Conservation (phyloP, 1,140 invertebrate species). For the Lordiphosa mommai region DNA sequence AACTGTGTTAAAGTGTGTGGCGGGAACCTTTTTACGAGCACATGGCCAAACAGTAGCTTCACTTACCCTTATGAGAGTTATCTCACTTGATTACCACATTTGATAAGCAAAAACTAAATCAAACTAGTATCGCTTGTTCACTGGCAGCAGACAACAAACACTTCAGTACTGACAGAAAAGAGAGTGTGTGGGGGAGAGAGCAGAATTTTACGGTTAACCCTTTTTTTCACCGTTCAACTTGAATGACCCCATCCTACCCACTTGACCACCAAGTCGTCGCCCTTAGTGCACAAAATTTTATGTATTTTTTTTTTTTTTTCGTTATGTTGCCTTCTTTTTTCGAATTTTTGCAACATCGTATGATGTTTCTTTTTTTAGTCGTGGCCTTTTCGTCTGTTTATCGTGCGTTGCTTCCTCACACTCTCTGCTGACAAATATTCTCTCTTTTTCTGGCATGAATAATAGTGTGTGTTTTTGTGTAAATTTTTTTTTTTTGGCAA, state of each 20-base stretch:
- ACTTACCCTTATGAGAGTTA: conserved; percentile 9
- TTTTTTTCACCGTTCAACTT: conserved; percentile 2
- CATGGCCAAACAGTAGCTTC: conserved; percentile 12
- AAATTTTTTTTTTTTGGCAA: conserved; percentile 26
- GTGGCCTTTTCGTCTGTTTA: conserved; percentile 47
- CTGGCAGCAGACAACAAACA: not conserved
- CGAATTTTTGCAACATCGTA: conserved; percentile 63
- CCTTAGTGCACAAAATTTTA: conserved; percentile 39
- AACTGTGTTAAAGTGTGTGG: too few relatives aligned
- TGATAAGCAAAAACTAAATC: not conserved
- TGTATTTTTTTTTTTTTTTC: conserved; percentile 6
- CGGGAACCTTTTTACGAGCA: too few relatives aligned
- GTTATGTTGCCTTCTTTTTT: conserved; percentile 23
- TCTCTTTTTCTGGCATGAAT: conserved; percentile 1
- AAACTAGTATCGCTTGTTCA: not conserved
- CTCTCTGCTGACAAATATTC: conserved; percentile 27
- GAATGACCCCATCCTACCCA: conserved; percentile 23
- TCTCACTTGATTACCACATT: not conserved
- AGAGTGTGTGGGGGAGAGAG: not conserved
- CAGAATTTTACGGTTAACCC: conserved; percentile 1
- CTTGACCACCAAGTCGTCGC: conserved; percentile 27
- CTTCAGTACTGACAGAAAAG: conserved; percentile 3
- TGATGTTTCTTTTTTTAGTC: conserved; percentile 58
- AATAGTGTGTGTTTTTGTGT: not conserved
- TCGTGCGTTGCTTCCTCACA: conserved; percentile 35